These are phyloP conservation scores for Nymphalis io DNA, from an alignment of 1,140 invertebrate species.

Conservation along the genomic window DNA sequence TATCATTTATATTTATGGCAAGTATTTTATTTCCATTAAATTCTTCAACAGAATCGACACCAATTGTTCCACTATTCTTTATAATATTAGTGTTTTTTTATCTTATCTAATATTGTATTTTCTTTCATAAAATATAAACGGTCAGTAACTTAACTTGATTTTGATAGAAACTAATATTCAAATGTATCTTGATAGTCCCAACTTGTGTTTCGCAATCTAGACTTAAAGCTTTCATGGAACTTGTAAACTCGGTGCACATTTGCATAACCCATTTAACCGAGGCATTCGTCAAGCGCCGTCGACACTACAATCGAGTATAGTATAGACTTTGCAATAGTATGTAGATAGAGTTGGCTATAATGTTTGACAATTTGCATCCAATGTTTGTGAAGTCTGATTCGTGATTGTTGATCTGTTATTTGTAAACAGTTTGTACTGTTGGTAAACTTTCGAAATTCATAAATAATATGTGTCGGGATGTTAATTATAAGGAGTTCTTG, in stretches of 20 bases:
- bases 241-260: conserved; percentile 45
- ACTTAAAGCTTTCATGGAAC: conserved; percentile 38
- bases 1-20: too few species aligned
- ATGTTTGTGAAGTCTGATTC: not conserved
- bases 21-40: too few species aligned
- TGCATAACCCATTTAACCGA: conserved; percentile 54
- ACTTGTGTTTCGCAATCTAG: conserved; percentile 36
- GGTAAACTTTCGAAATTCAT: not conserved
- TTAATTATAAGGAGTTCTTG: not conserved
- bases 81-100: too few species aligned
- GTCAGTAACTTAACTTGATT: not conserved
- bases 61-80: too few species aligned
- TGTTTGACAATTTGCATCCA: conserved; percentile 10
- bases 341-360: conserved; percentile 5
- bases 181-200: conserved; percentile 28
- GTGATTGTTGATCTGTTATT: conserved; percentile 4
- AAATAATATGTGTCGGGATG: not conserved
- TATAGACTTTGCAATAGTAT: not conserved
- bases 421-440: not conserved
- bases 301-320: conserved; percentile 17
- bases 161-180: conserved; percentile 22
- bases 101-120: too few species aligned
- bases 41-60: too few species aligned
- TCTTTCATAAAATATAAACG: not conserved
- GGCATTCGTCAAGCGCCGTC: conserved; percentile 41